Base-by-base conservation (phyloP, 2,113 vertebrate genomes). In the Tiliqua scincoides region DNA sequence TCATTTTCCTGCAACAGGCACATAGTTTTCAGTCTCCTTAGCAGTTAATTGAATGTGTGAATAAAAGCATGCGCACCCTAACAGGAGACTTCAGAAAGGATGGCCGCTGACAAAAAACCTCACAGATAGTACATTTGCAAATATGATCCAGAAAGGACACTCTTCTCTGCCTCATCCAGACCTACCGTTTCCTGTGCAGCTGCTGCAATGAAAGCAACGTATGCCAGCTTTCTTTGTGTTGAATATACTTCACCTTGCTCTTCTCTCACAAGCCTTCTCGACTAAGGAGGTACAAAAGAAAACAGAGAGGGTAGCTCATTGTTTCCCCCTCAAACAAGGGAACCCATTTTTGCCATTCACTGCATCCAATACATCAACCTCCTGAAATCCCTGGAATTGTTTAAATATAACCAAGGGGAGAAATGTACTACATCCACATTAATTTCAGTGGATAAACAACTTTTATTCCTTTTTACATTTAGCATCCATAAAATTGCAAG, bases 11-110 rank as follows among this genome's bases (percentile, higher is more conserved):
- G 70, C 89, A 86, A 89, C n/a, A 52, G 82, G 63, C 82, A 94
- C 97, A 97, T 98, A 97, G 95, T 96, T 97, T 75, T 93, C 91
- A 87, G 96, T 97, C 91, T 97, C 97, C 96, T 95, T 97, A 97
- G 97, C 96, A 97, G 95, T 98, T 97, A 98, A 98, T 98, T 98
- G 98, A 98, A 97, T 95, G 95, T 91, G 91, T 10, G 92, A 96
- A 98, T 97, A 98, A 98, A 97, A 95, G 95, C 82, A 14, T 0
- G 1, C 84, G 87, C 48, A 67, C 82, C 88, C 85, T 91, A 88
- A 88, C 73, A 94, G 89, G 52, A 87, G 18, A 8, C 2, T 1
- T 57, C 48, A 90, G 91, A 94, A 93, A 93, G 95, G 93, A 88
- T 84, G 93, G 90, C 95, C 92, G 95, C 96, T 94, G 94, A n/a